Evolutionary conservation across 2,797 vertebrate genomes (phyloP).

Genomic region (Syngnathus acus): DNA sequence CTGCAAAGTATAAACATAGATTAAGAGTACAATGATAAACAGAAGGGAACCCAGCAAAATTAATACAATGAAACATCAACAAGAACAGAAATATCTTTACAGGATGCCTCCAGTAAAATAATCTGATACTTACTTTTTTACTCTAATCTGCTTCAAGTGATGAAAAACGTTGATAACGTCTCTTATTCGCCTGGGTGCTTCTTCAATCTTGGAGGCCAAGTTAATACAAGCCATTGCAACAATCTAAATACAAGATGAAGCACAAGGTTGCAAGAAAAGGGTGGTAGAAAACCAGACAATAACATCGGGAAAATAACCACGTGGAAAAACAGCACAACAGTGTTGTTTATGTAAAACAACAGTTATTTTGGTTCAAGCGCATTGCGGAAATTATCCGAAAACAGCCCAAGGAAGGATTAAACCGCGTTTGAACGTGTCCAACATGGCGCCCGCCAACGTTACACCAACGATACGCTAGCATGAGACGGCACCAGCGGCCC

Average conservation of each 20-base stretch:
- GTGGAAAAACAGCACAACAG: background rate
- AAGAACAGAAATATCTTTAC: background rate
- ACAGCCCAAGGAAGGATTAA: background rate
- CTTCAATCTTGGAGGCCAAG: constrained; percentile 97
- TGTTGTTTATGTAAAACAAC: background rate
- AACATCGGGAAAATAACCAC: background rate
- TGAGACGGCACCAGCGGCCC: background rate
- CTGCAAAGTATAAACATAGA: constrained; percentile 75
- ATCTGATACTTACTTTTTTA: constrained; percentile 87
- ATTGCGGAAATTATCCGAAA: background rate
- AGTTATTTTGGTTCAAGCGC: too few relatives aligned
- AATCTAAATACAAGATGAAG: constrained; percentile 75
- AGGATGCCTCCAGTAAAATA: background rate
- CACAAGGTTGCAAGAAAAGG: background rate
- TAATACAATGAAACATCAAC: constrained; percentile 12
- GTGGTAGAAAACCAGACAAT: background rate
- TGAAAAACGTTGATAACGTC: constrained; percentile 99
- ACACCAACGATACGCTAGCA: constrained; percentile 24
- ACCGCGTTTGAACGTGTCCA: constrained; percentile 23
- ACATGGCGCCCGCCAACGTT: constrained; percentile 70
- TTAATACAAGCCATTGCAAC: constrained; percentile 98
- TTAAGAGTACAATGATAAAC: constrained; percentile 70
- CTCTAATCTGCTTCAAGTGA: constrained; percentile 86
- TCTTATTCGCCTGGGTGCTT: constrained; percentile 91
- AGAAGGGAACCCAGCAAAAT: constrained; percentile 44